Evolutionary conservation across 1,140 invertebrate genomes (phyloP).

Genomic region (Drosophila micromelanica): DNA sequence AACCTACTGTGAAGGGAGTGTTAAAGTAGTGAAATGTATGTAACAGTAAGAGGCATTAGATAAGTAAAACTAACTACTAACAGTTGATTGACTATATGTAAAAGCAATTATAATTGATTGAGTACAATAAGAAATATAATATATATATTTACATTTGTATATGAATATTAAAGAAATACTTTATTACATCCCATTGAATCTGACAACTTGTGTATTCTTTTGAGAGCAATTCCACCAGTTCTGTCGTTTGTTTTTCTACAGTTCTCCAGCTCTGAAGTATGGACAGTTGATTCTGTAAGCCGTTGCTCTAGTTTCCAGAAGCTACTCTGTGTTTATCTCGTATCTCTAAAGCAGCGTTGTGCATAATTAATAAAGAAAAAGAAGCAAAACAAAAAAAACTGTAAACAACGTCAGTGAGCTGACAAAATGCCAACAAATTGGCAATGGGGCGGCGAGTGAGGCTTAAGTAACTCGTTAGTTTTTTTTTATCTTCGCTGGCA

Average conservation of each 20-base stretch:
- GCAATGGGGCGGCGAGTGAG: slow-evolving; percentile 27
- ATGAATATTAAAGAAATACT: background rate
- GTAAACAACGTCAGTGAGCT: slow-evolving; percentile 31
- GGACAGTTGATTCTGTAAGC: slow-evolving; percentile 47
- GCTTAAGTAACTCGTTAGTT: slow-evolving; percentile 77
- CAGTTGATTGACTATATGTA: too few relatives aligned
- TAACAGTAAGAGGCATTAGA: too few relatives aligned
- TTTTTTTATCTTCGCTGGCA: slow-evolving; percentile 68
- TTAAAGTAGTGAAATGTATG: too few relatives aligned
- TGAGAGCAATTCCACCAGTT: background rate
- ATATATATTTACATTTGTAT: background rate
- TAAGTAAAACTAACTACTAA: too few relatives aligned
- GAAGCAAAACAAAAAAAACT: slow-evolving; percentile 5
- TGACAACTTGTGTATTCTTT: background rate
- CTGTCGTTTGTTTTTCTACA: background rate
- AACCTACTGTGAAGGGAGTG: too few relatives aligned
- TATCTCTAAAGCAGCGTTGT: slow-evolving; percentile 32
- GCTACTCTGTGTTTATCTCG: slow-evolving; percentile 3
- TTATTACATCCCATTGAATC: background rate
- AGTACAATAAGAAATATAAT: background rate
- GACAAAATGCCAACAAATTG: slow-evolving; percentile 80
- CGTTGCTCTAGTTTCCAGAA: slow-evolving; percentile 48
- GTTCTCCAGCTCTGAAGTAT: slow-evolving; percentile 19
- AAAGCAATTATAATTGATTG: background rate
- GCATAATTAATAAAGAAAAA: slow-evolving; percentile 74